A percentile compares a stretch with the other conserved stretches of the same genome.
Conservation (phyloP, 2,113 vertebrate genomes). For the Euleptes europaea region DNA sequence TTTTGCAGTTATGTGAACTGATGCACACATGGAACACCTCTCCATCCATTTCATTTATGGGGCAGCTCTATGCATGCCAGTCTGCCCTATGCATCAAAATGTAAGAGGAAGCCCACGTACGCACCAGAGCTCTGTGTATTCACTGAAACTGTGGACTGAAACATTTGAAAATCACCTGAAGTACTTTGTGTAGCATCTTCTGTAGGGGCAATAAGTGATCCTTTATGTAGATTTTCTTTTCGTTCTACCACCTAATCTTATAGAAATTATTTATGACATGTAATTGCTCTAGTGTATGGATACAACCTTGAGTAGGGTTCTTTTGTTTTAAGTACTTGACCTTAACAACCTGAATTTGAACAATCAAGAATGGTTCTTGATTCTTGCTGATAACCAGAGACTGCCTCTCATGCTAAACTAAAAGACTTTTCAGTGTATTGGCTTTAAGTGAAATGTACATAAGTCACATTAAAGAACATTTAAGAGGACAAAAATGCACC, state of each 20-base stretch:
- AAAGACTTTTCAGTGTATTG: conserved; percentile 38
- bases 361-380: conserved; percentile 47
- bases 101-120: background rate
- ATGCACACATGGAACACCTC: background rate
- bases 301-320: conserved; percentile 44
- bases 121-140: background rate
- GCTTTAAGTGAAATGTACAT: conserved; percentile 32
- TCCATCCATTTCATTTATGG: background rate
- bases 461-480: conserved; percentile 55
- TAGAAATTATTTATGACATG: conserved; percentile 34
- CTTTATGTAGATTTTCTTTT: conserved; percentile 34
- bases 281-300: conserved; percentile 43
- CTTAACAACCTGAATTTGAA: conserved; percentile 50
- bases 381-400: conserved; percentile 49
- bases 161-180: conserved; percentile 41
- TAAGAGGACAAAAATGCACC: conserved; percentile 45
- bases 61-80: background rate
- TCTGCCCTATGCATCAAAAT: background rate
- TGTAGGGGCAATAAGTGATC: conserved; percentile 51
- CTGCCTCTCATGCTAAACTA: conserved; percentile 49
- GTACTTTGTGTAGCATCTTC: conserved; percentile 22
- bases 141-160: background rate
- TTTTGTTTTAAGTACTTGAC: conserved; percentile 52
- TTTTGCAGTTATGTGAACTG: background rate
- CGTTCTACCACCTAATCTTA: conserved; percentile 47